Evolutionary conservation across 2,797 vertebrate genomes (phyloP).

Genomic region (Melanotaenia parkinsoni): DNA sequence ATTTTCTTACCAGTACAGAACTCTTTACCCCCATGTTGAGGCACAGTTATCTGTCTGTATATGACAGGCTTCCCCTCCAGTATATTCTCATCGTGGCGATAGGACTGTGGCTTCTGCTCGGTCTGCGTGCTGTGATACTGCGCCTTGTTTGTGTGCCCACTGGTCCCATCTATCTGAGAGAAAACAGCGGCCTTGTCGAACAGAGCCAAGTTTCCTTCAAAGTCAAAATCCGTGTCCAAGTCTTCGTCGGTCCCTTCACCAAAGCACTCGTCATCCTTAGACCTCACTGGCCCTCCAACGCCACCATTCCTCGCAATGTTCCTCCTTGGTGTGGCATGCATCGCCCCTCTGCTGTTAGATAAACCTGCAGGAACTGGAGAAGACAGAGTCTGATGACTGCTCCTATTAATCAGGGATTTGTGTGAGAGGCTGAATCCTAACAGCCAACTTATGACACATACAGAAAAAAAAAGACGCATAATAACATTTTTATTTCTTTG

Average conservation of each 20-base stretch:
- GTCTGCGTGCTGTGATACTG: constrained; percentile 80
- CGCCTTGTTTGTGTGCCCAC: constrained; percentile 75
- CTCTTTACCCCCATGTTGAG: constrained; percentile 85
- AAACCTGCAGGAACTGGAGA: constrained; percentile 76
- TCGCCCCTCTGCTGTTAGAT: constrained; percentile 85
- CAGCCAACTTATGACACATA: background rate
- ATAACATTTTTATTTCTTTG: background rate
- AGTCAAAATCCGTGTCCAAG: constrained; percentile 92
- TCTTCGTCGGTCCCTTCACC: constrained; percentile 88
- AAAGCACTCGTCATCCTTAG: constrained; percentile 92
- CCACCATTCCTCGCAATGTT: constrained; percentile 87
- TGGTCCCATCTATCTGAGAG: constrained; percentile 85
- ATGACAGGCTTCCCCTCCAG: constrained; percentile 86
- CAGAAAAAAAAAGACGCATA: background rate
- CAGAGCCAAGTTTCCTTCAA: constrained; percentile 90
- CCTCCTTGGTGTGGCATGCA: constrained; percentile 89
- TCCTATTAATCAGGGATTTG: constrained; percentile 8
- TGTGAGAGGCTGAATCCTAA: background rate
- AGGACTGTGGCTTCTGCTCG: constrained; percentile 81
- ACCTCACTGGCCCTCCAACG: constrained; percentile 72
- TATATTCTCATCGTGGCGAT: constrained; percentile 91
- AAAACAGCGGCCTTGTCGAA: constrained; percentile 91
- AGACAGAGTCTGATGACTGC: constrained; percentile 6
- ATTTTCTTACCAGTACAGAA: constrained; percentile 87
- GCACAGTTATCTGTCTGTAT: constrained; percentile 88